Conservation (phyloP, 2,888 invertebrate species). For the Coecobrya sp. region DNA sequence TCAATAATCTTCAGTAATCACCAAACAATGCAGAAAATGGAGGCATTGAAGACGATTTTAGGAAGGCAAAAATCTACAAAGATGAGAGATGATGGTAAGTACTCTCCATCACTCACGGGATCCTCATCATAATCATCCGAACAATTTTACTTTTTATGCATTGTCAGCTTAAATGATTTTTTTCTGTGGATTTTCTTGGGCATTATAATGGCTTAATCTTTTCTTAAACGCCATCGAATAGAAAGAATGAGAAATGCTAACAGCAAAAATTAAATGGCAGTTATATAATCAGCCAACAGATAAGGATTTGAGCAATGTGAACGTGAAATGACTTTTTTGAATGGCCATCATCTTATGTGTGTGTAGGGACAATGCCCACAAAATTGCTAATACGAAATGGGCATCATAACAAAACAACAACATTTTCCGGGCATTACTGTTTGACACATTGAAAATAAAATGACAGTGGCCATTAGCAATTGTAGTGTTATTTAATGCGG, state of each 20-base stretch:
- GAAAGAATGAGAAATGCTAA: neutral
- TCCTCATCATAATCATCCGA: neutral
- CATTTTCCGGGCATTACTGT: conserved; percentile 12
- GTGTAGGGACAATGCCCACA: conserved; percentile 6
- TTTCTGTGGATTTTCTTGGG: neutral
- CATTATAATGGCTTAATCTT: neutral
- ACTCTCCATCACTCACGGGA: conserved; percentile 3
- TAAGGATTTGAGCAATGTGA: neutral
- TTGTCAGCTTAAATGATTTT: conserved; percentile 55
- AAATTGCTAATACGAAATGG: neutral
- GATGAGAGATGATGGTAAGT: neutral
- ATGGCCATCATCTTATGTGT: neutral
- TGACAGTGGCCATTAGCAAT: neutral
- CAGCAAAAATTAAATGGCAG: conserved; percentile 25
- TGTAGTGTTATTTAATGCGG: neutral
- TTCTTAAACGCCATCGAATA: conserved; percentile 5
- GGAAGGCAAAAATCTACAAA: neutral
- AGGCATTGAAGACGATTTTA: neutral
- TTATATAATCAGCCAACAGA: conserved; percentile 31
- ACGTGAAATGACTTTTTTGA: neutral
- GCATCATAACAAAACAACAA: neutral
- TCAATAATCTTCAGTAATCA: conserved; percentile 62
- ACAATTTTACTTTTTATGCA: conserved; percentile 12
- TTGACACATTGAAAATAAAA: neutral
- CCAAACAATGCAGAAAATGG: conserved; percentile 44